These are phyloP conservation scores for Strigamia crassipes DNA, from an alignment of 2,888 invertebrate genomes.

Conservation along the genomic window DNA sequence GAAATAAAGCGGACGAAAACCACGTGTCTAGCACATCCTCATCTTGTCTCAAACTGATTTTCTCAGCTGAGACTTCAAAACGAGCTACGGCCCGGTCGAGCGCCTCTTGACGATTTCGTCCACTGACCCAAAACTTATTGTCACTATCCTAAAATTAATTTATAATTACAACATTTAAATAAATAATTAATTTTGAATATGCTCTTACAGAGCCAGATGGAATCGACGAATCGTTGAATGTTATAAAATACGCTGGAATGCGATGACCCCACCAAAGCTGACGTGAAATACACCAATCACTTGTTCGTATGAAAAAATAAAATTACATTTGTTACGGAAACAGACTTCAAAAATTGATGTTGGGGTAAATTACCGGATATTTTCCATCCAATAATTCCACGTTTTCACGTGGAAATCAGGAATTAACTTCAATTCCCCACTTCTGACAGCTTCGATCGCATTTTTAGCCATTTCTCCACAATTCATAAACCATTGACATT, in stretches of 20 bases:
- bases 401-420: slow-evolving; percentile 89
- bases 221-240: slow-evolving; percentile 61
- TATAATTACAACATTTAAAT: neutral
- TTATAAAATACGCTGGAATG: slow-evolving; percentile 89
- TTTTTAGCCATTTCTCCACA: slow-evolving; percentile 86
- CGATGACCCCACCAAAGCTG: slow-evolving; percentile 99
- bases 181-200: neutral
- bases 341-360: no score
- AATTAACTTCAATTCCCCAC: slow-evolving; percentile 81
- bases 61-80: slow-evolving; percentile 63
- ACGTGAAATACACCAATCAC: slow-evolving; percentile 97
- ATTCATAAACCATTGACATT: slow-evolving; percentile 87
- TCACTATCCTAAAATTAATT: slow-evolving; percentile 56
- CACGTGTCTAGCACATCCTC: slow-evolving; percentile 98
- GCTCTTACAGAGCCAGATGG: slow-evolving; percentile 57
- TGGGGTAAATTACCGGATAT: slow-evolving; percentile 68
- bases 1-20: slow-evolving; percentile 97
- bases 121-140: slow-evolving; percentile 68
- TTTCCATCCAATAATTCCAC: slow-evolving; percentile 96
- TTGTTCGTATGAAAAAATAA: slow-evolving; percentile 54
- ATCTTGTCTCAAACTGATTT: slow-evolving; percentile 72
- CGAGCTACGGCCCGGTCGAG: slow-evolving; percentile 74
- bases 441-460: slow-evolving; percentile 69
- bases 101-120: slow-evolving; percentile 73
- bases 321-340: neutral